Percentiles rank a stretch among this genome's conserved stretches.
phyloP scores from a whole-genome alignment of 2,888 invertebrate species.

The Encarsia formosa region DNA sequence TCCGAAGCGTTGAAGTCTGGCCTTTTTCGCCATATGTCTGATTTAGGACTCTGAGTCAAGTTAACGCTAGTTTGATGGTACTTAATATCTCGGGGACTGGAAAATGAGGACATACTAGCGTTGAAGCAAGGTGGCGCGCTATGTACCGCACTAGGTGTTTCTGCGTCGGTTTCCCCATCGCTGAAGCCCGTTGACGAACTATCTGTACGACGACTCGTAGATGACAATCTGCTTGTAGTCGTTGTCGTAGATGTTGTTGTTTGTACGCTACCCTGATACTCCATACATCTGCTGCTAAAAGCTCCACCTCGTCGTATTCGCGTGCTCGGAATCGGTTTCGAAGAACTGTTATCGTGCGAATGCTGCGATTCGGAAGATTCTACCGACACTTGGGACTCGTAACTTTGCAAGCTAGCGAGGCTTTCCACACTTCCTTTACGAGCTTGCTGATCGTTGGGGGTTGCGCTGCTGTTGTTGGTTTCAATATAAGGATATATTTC shows the following conservation, averaged over 20 bases:
- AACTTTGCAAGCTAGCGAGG: constrained; percentile 52
- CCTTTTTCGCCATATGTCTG: constrained; percentile 46
- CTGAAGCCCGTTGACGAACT: constrained; percentile 50
- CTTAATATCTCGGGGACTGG: constrained; percentile 40
- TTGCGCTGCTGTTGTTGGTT: constrained; percentile 8
- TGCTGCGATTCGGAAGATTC: constrained; percentile 49
- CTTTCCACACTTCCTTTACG: constrained; percentile 58
- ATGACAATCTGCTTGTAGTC: constrained; percentile 34
- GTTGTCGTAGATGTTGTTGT: constrained; percentile 35
- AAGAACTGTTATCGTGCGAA: constrained; percentile 40
- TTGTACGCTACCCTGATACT: constrained; percentile 36
- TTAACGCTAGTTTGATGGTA: constrained; percentile 36
- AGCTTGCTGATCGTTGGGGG: constrained; percentile 3
- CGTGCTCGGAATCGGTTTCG: constrained; percentile 45
- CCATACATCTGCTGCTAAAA: constrained; percentile 1
- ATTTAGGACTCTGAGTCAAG: constrained; percentile 39
- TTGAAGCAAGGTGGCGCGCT: constrained; percentile 48
- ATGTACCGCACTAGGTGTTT: constrained; percentile 43
- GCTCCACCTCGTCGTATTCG: constrained; percentile 38
- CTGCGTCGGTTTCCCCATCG: constrained; percentile 52
- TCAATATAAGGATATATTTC: constrained; percentile 26
- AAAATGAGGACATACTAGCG: constrained; percentile 36
- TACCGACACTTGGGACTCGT: constrained; percentile 52
- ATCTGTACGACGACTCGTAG: constrained; percentile 42
- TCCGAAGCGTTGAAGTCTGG: constrained; percentile 16